These are phyloP conservation scores for Microplitis deprimator DNA, from an alignment of 2,888 invertebrate species.

Conservation along the genomic window DNA sequence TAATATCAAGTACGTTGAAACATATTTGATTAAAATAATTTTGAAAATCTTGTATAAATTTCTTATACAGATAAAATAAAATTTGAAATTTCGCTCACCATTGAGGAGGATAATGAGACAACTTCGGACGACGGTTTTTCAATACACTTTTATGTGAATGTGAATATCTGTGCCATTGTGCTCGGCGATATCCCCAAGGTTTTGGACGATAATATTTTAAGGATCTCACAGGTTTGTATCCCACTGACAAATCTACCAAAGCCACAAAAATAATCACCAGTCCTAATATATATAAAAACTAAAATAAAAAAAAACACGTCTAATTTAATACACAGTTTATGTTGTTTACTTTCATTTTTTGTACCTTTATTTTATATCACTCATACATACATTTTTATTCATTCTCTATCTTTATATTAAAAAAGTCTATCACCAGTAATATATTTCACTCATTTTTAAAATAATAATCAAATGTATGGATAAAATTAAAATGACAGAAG, in stretches of 20 bases:
- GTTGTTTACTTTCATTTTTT: background rate
- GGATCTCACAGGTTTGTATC: conserved; percentile 53
- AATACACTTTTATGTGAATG: conserved; percentile 51
- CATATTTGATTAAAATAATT: too few species aligned
- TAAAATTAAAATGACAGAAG: background rate
- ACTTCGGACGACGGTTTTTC: conserved; percentile 47
- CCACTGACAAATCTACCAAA: conserved; percentile 51
- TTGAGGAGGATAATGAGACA: conserved; percentile 43
- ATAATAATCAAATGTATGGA: background rate
- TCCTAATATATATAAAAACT: conserved; percentile 27
- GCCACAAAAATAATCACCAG: conserved; percentile 52
- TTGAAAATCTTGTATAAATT: too few species aligned
- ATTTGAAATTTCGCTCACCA: background rate
- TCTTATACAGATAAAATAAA: too few species aligned
- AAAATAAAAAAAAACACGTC: conserved; percentile 16
- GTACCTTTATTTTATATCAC: background rate
- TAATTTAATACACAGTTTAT: background rate
- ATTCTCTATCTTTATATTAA: background rate
- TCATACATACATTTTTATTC: conserved; percentile 18
- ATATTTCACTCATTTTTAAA: background rate
- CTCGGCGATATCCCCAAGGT: conserved; percentile 42
- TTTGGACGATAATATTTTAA: conserved; percentile 55
- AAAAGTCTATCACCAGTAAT: too few species aligned
- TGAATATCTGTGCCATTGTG: conserved; percentile 50
- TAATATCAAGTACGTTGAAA: too few species aligned